Evolutionary conservation across 2,797 vertebrate genomes (phyloP), one percentile per base, ranked within the genome.

Genomic region (Sternotherus odoratus): DNA sequence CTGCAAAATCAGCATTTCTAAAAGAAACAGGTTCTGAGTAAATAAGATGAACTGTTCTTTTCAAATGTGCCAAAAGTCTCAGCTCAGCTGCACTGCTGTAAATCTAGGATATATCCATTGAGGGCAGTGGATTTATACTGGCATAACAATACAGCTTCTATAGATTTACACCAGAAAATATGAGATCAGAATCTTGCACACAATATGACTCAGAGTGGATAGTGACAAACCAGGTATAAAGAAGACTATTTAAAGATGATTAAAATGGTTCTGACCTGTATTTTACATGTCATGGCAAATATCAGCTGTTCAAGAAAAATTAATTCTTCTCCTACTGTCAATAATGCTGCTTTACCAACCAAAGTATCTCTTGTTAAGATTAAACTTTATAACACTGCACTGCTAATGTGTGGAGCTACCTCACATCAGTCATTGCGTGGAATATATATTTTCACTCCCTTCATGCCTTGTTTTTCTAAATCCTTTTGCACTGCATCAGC

Each of bases 301-400:
- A 11, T 30, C 84, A 78, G 51, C 12, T 54, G 82, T 87, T 3
- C 43, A 66, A 83, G 39, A 80, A 12, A 95, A 91, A n/a, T 3
- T 26, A 19, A 21, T 86, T 5, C 13, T 89, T 89, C n/a, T 50
- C 46, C 54, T 33, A 46, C 66, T 69, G 15, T 5, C 51, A 17
- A n/a, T 79, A 92, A 85, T 81, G 33, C 13, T 50, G 17, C 57
- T 39, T 66, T 88, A 77, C 48, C 78, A 21, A 1, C 66, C 79
- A 5, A 11, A 79, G 79, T 88, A 57, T 51, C 79, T 87, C 91
- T 84, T 83, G 15, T 48, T 92, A 84, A 63, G 57, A 54, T 74
- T 79, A 82, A 91, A 77, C 33, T 24, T 75, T 84, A 48, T 54
- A 36, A 87, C 17, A 86, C 8, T 39, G 26, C 17, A 86, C 12